Conservation (phyloP, 2,888 invertebrate genomes). For the Pachliopta kotzebuea region DNA sequence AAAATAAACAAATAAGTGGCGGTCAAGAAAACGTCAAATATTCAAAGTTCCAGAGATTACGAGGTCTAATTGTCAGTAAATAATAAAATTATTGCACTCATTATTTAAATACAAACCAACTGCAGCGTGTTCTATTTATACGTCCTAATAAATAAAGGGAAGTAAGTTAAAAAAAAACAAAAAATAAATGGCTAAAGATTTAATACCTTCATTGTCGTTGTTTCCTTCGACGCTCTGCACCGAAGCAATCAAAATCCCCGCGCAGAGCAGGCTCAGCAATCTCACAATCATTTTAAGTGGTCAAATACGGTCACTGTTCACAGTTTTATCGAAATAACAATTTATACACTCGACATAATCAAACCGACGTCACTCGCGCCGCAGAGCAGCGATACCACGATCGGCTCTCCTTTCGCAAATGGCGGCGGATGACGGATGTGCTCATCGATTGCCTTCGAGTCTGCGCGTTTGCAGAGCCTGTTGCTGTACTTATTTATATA, state of each 20-base stretch:
- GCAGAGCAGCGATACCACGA: conserved; percentile 68
- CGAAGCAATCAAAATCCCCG: conserved; percentile 74
- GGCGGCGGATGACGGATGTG: conserved; percentile 79
- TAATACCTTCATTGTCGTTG: conserved; percentile 77
- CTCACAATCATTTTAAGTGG: conserved; percentile 79
- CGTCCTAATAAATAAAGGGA: conserved; percentile 8
- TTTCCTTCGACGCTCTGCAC: conserved; percentile 69
- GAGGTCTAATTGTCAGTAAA: neutral
- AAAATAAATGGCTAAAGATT: conserved; percentile 38
- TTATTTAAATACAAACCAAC: neutral
- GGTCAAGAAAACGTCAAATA: neutral
- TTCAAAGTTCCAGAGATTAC: neutral
- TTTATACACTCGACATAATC: conserved; percentile 70
- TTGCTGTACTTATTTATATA: conserved; percentile 34
- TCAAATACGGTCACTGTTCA: conserved; percentile 67
- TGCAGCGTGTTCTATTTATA: neutral
- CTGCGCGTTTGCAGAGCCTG: conserved; percentile 55
- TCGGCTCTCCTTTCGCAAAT: conserved; percentile 75
- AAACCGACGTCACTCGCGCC: conserved; percentile 75
- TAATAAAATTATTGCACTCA: neutral
- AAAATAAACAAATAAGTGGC: conserved; percentile 27
- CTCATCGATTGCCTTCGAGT: conserved; percentile 75
- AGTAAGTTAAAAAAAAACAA: conserved; percentile 34
- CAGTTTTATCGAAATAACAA: conserved; percentile 66
- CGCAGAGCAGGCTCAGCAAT: conserved; percentile 73